These are phyloP conservation scores for Alexandromys oeconomus DNA, from an alignment of 2,797 vertebrate species.

Conservation along the genomic window DNA sequence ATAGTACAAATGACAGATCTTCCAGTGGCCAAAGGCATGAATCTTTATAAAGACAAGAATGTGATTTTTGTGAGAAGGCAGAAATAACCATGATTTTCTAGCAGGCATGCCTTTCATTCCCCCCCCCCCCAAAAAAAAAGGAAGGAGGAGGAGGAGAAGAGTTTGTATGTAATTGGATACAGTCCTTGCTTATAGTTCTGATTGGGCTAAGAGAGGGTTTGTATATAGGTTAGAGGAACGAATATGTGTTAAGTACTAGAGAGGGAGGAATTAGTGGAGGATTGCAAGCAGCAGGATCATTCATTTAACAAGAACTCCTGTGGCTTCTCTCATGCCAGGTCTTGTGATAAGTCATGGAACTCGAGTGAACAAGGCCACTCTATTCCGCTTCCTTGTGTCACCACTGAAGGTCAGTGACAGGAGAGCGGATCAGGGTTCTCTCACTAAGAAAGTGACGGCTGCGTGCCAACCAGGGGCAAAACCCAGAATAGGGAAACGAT, in stretches of 20 bases:
- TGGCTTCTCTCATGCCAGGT: neutral
- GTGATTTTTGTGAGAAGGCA: neutral
- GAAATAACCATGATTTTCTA: neutral
- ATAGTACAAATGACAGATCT: neutral
- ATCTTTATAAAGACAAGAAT: slow-evolving; percentile 33
- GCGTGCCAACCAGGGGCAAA: neutral
- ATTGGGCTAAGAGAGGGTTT: neutral
- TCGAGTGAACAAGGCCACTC: too few species aligned
- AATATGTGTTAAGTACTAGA: neutral
- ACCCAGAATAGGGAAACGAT: neutral
- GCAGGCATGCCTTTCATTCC: neutral
- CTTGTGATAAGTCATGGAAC: neutral
- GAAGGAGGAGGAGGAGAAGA: neutral
- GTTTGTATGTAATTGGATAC: neutral
- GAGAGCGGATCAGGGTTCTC: neutral
- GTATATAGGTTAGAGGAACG: neutral
- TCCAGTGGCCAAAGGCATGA: neutral
- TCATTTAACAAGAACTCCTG: slow-evolving; percentile 25
- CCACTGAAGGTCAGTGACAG: neutral
- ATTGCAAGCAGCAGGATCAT: neutral
- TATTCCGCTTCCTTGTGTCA: neutral
- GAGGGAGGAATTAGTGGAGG: neutral
- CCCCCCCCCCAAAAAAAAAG: too few species aligned
- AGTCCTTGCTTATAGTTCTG: neutral
- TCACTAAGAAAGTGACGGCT: neutral